These are phyloP conservation scores for Elephantulus edwardii DNA, from an alignment of 2,113 vertebrate species.

Conservation along the genomic window DNA sequence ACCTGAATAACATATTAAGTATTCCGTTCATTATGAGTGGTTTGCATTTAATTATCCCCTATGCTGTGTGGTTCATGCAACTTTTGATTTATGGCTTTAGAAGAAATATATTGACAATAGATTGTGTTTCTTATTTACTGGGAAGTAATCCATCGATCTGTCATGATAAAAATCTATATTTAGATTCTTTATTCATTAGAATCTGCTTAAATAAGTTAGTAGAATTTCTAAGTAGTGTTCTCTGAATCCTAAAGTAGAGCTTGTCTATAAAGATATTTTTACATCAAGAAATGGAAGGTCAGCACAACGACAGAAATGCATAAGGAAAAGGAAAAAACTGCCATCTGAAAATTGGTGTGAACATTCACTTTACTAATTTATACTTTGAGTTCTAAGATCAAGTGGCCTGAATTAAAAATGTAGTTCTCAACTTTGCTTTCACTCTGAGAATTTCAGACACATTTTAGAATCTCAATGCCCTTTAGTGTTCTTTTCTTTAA, in stretches of 20 bases:
- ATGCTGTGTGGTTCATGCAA: neutral
- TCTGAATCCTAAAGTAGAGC: neutral
- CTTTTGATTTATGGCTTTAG: conserved; percentile 23
- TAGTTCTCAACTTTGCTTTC: neutral
- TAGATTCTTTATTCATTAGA: neutral
- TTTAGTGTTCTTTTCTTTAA: neutral
- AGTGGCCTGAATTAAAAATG: neutral
- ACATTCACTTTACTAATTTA: neutral
- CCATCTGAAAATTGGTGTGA: neutral
- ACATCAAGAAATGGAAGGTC: no score
- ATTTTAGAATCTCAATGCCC: neutral
- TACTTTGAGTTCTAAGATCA: neutral
- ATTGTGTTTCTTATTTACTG: neutral
- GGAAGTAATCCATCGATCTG: neutral
- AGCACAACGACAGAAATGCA: no score
- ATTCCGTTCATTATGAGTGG: neutral
- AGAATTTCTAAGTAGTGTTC: neutral
- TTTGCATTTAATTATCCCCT: conserved; percentile 25
- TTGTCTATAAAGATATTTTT: neutral
- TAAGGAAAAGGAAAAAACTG: neutral
- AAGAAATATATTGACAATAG: conserved; percentile 15
- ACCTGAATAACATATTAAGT: neutral
- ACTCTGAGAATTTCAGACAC: neutral
- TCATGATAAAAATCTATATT: neutral
- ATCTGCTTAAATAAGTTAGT: neutral